Evolutionary conservation across 2,113 vertebrate species (phyloP), one percentile per base, ranked within the genome.

Genomic region (Plotosus lineatus): DNA sequence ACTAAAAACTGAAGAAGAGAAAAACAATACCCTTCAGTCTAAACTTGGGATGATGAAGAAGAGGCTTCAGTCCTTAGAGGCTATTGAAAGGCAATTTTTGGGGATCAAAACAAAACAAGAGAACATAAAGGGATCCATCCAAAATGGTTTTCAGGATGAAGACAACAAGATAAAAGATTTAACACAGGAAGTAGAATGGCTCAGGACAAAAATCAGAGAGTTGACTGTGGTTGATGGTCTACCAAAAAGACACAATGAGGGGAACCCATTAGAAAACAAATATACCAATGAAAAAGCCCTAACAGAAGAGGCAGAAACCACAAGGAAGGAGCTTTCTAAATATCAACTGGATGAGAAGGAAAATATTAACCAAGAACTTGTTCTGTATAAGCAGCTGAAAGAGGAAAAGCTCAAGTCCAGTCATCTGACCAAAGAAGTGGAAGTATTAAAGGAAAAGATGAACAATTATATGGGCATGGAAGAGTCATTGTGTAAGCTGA

Each of bases 141-240:
- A 91, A 68, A 92, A 96, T 84, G 86, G 84, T 75, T 92, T 92
- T 85, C 95, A 97, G 78, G 96, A 97, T 74, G 97, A 98, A 86
- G 96, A 99, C 89, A 99, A 97, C 90, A 98, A 97, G 90, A 94
- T 99, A 48, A 96, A 95, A 91, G 97, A 98, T 78, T 92, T 99
- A 87, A 96, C 96, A 19, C 95, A 98, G 86, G 97, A 99, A 89
- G 95, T 98, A 3, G 97, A 99, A 84, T 92, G 93, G 44, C 94
- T 98, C 73, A 94, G 94, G 72, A 89, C 94, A 77, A 98, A 96
- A 86, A 89, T 99, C 66, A 97, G 96, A 68, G 96, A 98, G 82
- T 96, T 97, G 94, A 98, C 96, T 87, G 94, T 95, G 23, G 94
- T 95, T 71, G 97, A 95, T 15, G 96, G 97, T 85, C 92, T 95